Evolutionary conservation across 2,113 vertebrate genomes (phyloP), one percentile per base, ranked within the genome.

Genomic region (Myodes glareolus): DNA sequence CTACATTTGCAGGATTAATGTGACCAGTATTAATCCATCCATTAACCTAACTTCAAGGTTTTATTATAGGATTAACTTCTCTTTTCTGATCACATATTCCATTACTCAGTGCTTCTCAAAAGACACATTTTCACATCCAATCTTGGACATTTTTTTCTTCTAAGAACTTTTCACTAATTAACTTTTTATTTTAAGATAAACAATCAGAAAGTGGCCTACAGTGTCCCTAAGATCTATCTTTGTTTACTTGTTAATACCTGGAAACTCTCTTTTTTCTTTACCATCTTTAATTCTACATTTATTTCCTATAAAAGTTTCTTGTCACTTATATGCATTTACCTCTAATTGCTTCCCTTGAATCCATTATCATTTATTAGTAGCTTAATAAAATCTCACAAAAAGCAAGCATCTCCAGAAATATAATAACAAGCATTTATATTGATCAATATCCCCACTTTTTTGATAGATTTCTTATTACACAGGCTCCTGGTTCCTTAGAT

Each of bases 1-100:
- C 55, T 80, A 65, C 65, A 92, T 90, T 87, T 95, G 65, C 23
- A 93, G 61, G 11, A 97, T 82, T 81, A 55, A 93, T 89, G 50
- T 42, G 70, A 89, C 86, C 50, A 77, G 13, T 87, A 76, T 73
- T 90, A 93, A 89, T 76, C 73, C 10, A 95, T 80, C 86, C 76
- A 78, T 95, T 75, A 95, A 88, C n/a, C 45, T 91, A 55, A 67
- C 52, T 77, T 89, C 27, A 91, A 82, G 27, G n/a, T 93, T 77
- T 86, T 72, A 42, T 19, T 78, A 68, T 36, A 92, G n/a, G 36
- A 92, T 86, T 94, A 2, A 27, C 25, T 93, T 89, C 17, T 55
- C 23, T 93, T 90, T 36, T 92, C 80, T 80, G 27, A 96, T 55
- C 65, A 82, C 33, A 84, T 85, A 31, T 85, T 92, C 63, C 78